Conservation (phyloP, 2,113 vertebrate genomes). For the Lagopus muta region DNA sequence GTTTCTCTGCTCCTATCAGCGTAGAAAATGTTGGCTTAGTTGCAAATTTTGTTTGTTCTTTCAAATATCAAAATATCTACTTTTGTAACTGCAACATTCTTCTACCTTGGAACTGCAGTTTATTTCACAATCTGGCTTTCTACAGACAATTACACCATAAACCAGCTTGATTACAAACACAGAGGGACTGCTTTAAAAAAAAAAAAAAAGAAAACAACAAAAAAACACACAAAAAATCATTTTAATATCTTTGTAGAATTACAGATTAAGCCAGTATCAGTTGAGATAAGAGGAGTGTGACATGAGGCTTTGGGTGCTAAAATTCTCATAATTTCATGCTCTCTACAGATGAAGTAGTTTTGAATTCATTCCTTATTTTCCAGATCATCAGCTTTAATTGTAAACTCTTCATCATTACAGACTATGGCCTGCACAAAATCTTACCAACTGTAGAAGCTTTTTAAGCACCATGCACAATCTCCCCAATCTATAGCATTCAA, state of each 20-base stretch:
- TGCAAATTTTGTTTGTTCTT: not conserved
- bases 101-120: not conserved
- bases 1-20: not conserved
- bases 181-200: not conserved
- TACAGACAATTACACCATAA: not conserved
- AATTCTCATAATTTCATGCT: not conserved
- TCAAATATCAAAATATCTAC: not conserved
- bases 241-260: not conserved
- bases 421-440: not conserved
- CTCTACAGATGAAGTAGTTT: constrained; percentile 16
- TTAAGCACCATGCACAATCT: not conserved
- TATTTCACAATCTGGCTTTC: not conserved
- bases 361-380: constrained; percentile 23
- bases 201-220: not conserved
- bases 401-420: constrained; percentile 37
- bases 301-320: fast-evolving
- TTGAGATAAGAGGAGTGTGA: not conserved
- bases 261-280: not conserved
- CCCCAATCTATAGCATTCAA: not conserved
- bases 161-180: not conserved
- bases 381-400: constrained; percentile 56
- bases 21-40: not conserved
- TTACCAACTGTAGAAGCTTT: not conserved
- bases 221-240: not conserved
- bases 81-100: not conserved